These are phyloP conservation scores for Drosophila kanapiae DNA, from an alignment of 1,140 invertebrate species.

Conservation along the genomic window DNA sequence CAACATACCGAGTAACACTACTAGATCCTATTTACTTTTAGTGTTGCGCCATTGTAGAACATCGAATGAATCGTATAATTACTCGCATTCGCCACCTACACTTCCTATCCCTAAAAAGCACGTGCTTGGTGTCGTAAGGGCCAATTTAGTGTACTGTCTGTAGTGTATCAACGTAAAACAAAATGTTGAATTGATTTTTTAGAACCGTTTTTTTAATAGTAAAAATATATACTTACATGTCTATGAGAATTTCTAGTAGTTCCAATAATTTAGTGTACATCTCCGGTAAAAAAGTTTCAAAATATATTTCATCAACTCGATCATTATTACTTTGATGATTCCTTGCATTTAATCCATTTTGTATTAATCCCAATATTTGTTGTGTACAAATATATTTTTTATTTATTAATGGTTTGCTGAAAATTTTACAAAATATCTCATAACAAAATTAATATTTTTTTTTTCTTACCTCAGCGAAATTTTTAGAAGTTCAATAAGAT, in stretches of 20 bases:
- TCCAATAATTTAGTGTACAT: conserved; percentile 50
- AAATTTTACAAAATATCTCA: background rate
- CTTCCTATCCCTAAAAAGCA: no score
- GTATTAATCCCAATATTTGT: conserved; percentile 45
- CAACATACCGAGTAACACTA: no score
- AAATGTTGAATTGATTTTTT: no score
- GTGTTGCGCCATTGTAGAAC: no score
- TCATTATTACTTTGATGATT: background rate
- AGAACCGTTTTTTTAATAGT: background rate
- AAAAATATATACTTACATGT: conserved; percentile 42
- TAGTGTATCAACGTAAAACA: no score
- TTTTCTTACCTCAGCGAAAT: conserved; percentile 42
- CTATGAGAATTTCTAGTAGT: conserved; percentile 47
- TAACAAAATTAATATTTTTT: background rate
- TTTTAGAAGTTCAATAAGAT: conserved; percentile 51
- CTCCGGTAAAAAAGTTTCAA: conserved; percentile 25
- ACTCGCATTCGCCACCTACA: no score
- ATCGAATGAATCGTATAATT: no score
- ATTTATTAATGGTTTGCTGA: conserved; percentile 39
- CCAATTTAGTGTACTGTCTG: no score
- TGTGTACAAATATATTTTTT: conserved; percentile 35
- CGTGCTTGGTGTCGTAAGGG: no score
- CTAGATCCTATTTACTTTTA: no score
- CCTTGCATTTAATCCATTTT: conserved; percentile 28
- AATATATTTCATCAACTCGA: conserved; percentile 34